These are phyloP conservation scores for Abscondita cerata DNA, from an alignment of 2,888 invertebrate genomes.

Conservation along the genomic window DNA sequence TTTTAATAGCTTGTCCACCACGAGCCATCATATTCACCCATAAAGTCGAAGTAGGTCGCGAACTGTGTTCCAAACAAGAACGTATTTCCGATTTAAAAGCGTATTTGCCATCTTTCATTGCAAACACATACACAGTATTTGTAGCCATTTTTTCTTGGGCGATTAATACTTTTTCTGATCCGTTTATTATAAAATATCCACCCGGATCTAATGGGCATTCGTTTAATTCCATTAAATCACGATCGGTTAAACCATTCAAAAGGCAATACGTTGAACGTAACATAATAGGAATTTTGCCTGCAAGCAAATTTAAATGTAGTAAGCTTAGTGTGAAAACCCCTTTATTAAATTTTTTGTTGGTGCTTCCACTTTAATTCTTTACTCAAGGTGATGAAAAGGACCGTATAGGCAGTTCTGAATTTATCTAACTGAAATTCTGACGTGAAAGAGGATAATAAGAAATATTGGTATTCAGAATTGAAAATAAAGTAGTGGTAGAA, in stretches of 20 bases:
- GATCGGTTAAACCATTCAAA: slow-evolving; percentile 92
- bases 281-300: slow-evolving; percentile 98
- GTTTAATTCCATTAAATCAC: slow-evolving; percentile 98
- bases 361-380: too few species aligned
- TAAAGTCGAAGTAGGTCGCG: slow-evolving; percentile 95
- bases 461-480: too few species aligned
- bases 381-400: too few species aligned
- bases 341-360: too few species aligned
- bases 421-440: too few species aligned
- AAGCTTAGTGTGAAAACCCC: too few species aligned
- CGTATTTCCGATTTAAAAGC: slow-evolving; percentile 98
- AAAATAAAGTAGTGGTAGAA: too few species aligned
- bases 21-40: slow-evolving; percentile 99
- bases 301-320: slow-evolving; percentile 37
- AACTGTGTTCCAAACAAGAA: slow-evolving; percentile 90
- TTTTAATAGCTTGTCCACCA: slow-evolving; percentile 98
- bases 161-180: slow-evolving; percentile 92
- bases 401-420: too few species aligned
- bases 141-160: slow-evolving; percentile 99
- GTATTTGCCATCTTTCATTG: slow-evolving; percentile 99
- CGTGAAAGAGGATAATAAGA: too few species aligned
- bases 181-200: slow-evolving; percentile 99
- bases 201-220: slow-evolving; percentile 99
- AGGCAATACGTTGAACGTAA: slow-evolving; percentile 96
- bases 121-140: slow-evolving; percentile 99